phyloP scores from a whole-genome alignment of 1,140 invertebrate genomes.

The Drosophila pectinifera region DNA sequence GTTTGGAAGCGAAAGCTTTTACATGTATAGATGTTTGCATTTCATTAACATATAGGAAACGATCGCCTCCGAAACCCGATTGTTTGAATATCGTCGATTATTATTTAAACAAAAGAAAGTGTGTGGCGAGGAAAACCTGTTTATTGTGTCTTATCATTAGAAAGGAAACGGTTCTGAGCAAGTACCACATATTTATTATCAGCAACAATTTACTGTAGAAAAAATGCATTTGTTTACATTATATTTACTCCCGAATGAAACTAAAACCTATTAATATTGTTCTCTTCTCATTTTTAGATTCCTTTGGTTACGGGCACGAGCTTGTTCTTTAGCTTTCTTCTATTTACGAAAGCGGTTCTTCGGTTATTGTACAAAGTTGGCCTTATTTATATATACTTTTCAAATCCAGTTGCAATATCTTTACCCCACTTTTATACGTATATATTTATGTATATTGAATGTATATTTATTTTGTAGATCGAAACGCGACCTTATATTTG shows the following conservation, averaged over 20 bases:
- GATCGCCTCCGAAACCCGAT: slow-evolving; percentile 2
- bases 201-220: too few species aligned
- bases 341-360: slow-evolving; percentile 45
- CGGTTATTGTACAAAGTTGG: slow-evolving; percentile 70
- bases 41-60: slow-evolving; percentile 42
- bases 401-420: slow-evolving; percentile 69
- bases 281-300: slow-evolving; percentile 21
- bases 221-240: too few species aligned
- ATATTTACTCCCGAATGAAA: background rate
- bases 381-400: slow-evolving; percentile 53
- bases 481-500: slow-evolving; percentile 31
- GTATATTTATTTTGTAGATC: slow-evolving; percentile 62
- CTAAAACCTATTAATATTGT: background rate
- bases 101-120: slow-evolving; percentile 32
- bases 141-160: background rate
- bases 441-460: slow-evolving; percentile 24
- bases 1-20: slow-evolving; percentile 38
- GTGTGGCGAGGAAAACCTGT: too few species aligned
- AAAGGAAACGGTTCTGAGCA: background rate
- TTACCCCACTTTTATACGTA: slow-evolving; percentile 42
- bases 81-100: slow-evolving; percentile 16
- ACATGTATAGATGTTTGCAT: slow-evolving; percentile 34
- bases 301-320: slow-evolving; percentile 50
- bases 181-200: too few species aligned
- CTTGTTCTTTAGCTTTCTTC: slow-evolving; percentile 51